Base-by-base conservation (phyloP, 1,140 invertebrate species). In the Panagrolaimus sp. region DNA sequence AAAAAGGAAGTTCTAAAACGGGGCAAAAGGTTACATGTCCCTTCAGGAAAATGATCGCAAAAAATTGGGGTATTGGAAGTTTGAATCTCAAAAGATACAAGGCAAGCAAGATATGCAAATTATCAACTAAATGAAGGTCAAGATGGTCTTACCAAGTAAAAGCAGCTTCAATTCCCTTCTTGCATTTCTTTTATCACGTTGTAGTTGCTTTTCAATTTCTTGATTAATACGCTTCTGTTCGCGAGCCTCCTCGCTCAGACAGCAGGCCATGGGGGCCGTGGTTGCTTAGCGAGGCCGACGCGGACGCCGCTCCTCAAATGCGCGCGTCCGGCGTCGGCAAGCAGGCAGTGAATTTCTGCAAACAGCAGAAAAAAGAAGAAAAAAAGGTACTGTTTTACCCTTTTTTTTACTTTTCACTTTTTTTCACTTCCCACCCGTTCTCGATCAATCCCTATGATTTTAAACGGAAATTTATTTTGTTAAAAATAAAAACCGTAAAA, bases 201-300 rank as follows among this genome's bases (percentile, higher is more conserved):
- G 89, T 80, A 99, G 89, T 88, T 99, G 96, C 85, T 93, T 89
- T 88, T 99, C 96, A 85, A 99, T 99, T 89, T 99, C 96, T 87
- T 97, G 94, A 88, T 99, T 99, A 87, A 99, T 99, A 85, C 95
- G 89, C 89, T 97, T 97, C 88, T 98, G 96, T 89, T 99, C 96
- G 88, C 96, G 95, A 84, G 94, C 94, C 89, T 98, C 96, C 88
- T 98, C 96, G 85, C 93, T 96, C 86, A 98, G 89, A 89, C 96
- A 99, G 89, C 96, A 99, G 90, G 95, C 93, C 94, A 98, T 98
- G 88, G 80, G 83, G 74, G 52, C 78, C 52, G 52, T 58, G 52
- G 17, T 58, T 58, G 17, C 48, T 58, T 21, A 28, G 52, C 52
- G 17, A 21, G 52, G 52, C 52, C 52, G 52, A 58, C 52, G 52